phyloP scores from a whole-genome alignment of 92 coral and sea anemone species.

The Virgularia gustaviana region DNA sequence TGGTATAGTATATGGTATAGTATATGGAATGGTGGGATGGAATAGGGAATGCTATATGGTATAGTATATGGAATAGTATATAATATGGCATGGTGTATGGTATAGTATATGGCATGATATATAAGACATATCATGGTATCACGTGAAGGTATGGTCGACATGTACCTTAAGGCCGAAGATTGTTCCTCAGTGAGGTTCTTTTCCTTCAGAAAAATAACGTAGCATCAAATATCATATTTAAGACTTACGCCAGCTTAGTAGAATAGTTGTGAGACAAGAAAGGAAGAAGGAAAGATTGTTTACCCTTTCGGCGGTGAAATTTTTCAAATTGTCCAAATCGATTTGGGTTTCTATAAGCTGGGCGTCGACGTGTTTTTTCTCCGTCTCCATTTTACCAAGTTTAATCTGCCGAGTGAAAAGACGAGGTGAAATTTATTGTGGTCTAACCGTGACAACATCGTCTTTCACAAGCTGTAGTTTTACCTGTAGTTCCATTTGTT shows the following conservation, averaged over 20 bases:
- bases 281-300: neutral
- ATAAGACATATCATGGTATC: too few species aligned
- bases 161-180: conserved; percentile 51
- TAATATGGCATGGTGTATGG: too few species aligned
- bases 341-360: conserved; percentile 69
- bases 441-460: too few species aligned
- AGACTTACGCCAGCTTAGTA: neutral
- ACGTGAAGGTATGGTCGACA: too few species aligned
- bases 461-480: too few species aligned
- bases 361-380: conserved; percentile 69
- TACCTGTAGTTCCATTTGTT: conserved; percentile 84
- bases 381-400: conserved; percentile 71
- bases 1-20: too few species aligned
- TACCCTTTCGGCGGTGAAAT: conserved; percentile 74
- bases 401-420: conserved; percentile 77
- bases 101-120: too few species aligned
- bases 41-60: too few species aligned
- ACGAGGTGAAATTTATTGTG: conserved; percentile 64
- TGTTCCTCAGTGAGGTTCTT: conserved; percentile 64
- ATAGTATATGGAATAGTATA: too few species aligned
- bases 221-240: conserved; percentile 2
- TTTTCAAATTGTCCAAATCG: conserved; percentile 71
- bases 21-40: too few species aligned
- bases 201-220: too few species aligned
- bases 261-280: neutral